These are phyloP conservation scores for Harpagus bidentatus DNA, from an alignment of 2,113 vertebrate genomes.

Conservation along the genomic window DNA sequence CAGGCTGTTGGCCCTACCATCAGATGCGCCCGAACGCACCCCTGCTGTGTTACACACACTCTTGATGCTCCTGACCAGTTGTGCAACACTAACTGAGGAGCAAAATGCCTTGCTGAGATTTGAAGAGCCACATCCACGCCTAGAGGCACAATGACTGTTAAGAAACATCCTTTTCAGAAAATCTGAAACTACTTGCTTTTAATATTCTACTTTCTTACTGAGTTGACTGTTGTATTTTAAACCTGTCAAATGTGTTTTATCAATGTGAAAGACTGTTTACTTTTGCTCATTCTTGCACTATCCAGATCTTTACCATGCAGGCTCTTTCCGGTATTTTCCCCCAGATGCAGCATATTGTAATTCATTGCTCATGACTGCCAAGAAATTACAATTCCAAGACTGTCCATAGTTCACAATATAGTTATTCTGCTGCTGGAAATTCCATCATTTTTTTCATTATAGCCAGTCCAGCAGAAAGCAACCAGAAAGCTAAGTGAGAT, in stretches of 20 bases:
- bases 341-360: neutral
- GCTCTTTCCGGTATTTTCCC: neutral
- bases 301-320: neutral
- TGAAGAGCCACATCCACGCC: neutral
- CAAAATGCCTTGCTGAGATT: neutral
- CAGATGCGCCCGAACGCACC: neutral
- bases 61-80: neutral
- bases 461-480: neutral
- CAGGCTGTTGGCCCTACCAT: neutral
- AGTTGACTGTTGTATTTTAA: neutral
- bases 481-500: neutral
- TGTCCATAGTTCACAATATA: neutral
- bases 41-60: neutral
- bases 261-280: neutral
- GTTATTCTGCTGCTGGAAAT: neutral
- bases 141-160: neutral
- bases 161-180: neutral
- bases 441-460: neutral
- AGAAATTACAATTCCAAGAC: neutral
- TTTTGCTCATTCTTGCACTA: neutral
- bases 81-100: neutral
- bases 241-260: neutral
- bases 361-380: neutral
- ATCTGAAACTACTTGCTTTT: neutral
- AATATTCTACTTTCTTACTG: neutral